Conservation (phyloP, 2,113 vertebrate genomes). For the Acinonyx jubatus region DNA sequence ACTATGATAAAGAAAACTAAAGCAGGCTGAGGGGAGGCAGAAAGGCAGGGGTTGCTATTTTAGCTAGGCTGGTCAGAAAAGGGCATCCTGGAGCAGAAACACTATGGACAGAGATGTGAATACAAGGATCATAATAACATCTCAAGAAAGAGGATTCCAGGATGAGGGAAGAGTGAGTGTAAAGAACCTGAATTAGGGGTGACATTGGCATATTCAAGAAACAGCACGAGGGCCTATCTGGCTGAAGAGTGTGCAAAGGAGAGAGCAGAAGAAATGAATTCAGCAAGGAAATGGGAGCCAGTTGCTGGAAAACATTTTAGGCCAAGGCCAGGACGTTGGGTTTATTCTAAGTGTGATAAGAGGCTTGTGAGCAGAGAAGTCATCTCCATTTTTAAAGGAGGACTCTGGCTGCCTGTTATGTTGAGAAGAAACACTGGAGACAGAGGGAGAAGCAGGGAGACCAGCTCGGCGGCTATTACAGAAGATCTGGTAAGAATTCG, state of each 20-base stretch:
- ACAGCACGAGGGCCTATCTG: neutral
- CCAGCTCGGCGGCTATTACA: neutral
- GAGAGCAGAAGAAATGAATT: neutral
- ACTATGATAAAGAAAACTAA: neutral
- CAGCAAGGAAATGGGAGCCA: neutral
- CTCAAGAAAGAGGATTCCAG: neutral
- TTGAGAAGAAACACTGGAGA: neutral
- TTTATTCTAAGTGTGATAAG: neutral
- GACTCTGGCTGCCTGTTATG: neutral
- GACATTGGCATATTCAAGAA: neutral
- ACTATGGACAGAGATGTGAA: neutral
- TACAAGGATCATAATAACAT: neutral
- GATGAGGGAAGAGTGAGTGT: neutral
- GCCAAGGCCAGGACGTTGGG: neutral
- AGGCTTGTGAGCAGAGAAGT: neutral
- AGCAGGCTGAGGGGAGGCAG: neutral
- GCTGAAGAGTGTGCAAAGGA: neutral
- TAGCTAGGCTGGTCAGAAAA: neutral
- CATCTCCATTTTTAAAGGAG: neutral
- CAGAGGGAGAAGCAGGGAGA: neutral
- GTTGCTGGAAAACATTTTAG: neutral
- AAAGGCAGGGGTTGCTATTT: neutral
- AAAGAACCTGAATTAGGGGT: neutral
- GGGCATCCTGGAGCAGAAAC: neutral
- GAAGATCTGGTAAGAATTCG: neutral